Percentiles rank a stretch among this genome's conserved stretches.
Conservation (phyloP, 2,113 vertebrate species). For the Aix galericulata region DNA sequence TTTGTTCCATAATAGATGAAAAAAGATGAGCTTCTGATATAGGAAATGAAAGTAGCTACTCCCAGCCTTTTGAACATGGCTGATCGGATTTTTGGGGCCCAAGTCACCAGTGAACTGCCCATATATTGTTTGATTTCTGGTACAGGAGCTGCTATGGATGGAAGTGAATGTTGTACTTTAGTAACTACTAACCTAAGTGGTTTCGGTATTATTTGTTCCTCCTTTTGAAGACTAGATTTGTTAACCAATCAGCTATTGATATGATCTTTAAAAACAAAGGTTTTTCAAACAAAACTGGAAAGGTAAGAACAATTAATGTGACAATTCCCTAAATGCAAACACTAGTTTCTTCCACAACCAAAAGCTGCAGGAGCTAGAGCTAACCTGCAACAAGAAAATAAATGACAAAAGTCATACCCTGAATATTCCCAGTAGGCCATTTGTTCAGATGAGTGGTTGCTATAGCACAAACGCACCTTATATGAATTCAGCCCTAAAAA, state of each 20-base stretch:
- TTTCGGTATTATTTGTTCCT: neutral
- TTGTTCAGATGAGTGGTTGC: constrained; percentile 24
- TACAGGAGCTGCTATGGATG: neutral
- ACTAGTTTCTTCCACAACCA: neutral
- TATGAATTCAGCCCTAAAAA: neutral
- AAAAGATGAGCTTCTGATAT: neutral
- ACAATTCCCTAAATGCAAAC: neutral
- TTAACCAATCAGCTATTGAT: neutral
- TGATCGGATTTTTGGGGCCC: neutral
- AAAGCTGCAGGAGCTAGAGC: neutral
- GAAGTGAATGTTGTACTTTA: neutral
- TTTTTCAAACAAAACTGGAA: neutral
- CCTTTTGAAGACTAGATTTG: neutral
- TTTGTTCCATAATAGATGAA: neutral
- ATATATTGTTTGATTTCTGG: neutral
- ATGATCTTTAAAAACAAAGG: neutral
- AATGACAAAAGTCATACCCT: neutral
- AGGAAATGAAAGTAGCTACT: neutral
- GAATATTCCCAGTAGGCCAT: neutral
- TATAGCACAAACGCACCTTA: neutral
- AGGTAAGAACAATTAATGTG: neutral
- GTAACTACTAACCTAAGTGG: neutral
- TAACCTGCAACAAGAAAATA: neutral
- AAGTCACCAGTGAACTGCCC: neutral
- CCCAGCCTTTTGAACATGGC: neutral